phyloP scores from a whole-genome alignment of 2,888 invertebrate species.

The Carterocephalus palaemon region DNA sequence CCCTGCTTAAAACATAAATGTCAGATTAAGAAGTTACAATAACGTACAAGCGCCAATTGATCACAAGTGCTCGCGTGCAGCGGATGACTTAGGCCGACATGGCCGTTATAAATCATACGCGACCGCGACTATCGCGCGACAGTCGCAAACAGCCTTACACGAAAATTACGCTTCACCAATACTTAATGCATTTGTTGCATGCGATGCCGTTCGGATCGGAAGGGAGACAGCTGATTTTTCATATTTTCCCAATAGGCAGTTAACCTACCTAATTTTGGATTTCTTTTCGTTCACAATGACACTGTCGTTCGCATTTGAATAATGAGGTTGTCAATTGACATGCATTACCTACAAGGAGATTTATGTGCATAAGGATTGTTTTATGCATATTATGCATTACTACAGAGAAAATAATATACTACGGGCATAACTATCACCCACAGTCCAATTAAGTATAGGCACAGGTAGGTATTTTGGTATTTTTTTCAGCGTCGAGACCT shows the following conservation, averaged over 20 bases:
- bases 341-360: too few species aligned
- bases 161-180: constrained; percentile 64
- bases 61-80: constrained; percentile 66
- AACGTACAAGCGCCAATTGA: constrained; percentile 46
- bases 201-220: constrained; percentile 46
- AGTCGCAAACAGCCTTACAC: constrained; percentile 61
- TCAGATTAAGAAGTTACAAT: constrained; percentile 27
- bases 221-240: constrained; percentile 46
- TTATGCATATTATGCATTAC: too few species aligned
- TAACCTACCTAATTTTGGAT: constrained; percentile 33
- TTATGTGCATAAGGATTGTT: too few species aligned
- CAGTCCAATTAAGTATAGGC: too few species aligned
- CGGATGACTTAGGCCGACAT: constrained; percentile 39
- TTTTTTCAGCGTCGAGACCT: too few species aligned
- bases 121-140: constrained; percentile 61
- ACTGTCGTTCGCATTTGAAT: too few species aligned
- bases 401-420: too few species aligned
- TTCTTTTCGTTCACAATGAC: constrained; percentile 27
- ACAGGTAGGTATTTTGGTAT: too few species aligned
- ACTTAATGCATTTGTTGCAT: constrained; percentile 70
- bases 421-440: too few species aligned
- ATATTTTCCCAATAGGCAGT: constrained; percentile 31
- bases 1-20: too few species aligned
- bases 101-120: constrained; percentile 56
- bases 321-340: too few species aligned